Conservation (phyloP, 2,113 vertebrate species). For the Lichenostomus cassidix region DNA sequence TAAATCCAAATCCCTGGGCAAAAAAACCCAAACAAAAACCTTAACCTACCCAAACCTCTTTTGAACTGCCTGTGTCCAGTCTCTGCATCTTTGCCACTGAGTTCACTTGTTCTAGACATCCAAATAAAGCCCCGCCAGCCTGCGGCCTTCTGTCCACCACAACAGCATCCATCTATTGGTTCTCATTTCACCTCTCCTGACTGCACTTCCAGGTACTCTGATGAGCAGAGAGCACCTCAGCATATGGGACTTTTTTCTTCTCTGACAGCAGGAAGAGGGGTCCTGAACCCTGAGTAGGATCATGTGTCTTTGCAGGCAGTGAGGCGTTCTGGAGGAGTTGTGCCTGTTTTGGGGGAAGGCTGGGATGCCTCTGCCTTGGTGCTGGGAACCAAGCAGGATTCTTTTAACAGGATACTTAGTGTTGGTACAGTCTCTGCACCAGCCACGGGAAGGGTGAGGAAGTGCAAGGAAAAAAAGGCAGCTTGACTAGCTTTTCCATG, state of each 20-base stretch:
- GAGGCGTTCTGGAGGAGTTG: not conserved
- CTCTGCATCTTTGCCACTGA: conserved; percentile 1
- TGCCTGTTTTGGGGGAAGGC: not conserved
- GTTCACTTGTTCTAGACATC: not conserved
- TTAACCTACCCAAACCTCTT: not conserved
- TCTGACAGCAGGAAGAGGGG: conserved; percentile 26
- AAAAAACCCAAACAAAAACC: not conserved
- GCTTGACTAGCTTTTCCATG: not conserved
- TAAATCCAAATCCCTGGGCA: not conserved
- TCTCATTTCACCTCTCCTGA: conserved; percentile 40
- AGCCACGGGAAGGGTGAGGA: not conserved
- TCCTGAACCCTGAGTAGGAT: not conserved
- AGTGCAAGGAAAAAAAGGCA: not conserved
- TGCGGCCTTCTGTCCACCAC: not conserved
- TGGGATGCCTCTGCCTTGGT: not conserved
- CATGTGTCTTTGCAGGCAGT: not conserved
- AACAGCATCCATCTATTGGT: conserved; percentile 4
- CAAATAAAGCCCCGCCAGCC: conserved; percentile 13
- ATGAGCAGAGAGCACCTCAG: not conserved
- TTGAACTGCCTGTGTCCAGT: not conserved
- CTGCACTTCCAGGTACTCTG: conserved; percentile 45
- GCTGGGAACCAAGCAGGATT: not conserved
- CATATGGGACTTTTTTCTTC: not conserved
- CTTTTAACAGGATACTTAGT: not conserved
- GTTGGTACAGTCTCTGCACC: not conserved